Evolutionary conservation across 30 jellyfish, hydroid and myxozoan genomes (phyloP), one percentile per base, ranked within the genome.

Genomic region (Cassiopea xamachana): DNA sequence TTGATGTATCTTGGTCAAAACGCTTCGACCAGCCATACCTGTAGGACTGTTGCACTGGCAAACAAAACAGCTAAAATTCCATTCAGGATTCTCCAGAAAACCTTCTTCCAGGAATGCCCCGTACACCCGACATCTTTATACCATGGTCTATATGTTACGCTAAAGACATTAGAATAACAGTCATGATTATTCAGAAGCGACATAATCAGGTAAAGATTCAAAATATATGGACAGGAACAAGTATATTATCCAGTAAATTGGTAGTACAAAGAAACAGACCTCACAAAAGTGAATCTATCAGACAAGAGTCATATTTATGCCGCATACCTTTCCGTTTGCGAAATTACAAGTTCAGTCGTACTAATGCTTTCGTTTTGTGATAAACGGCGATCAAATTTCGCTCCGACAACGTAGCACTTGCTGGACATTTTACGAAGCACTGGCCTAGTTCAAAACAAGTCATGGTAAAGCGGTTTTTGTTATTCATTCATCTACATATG

Each of bases 21-120:
- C 39, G 64, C 64, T 3, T 55, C 64, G 64, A 6, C 7, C 12
- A 14, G 5, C 43, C 80, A 27, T 84, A 87, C 94, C 94, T 87
- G 94, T n/a, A 75, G 46, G 64, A 77, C 89, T 19, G 89, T 60
- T 5, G 94, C 94, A 15, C 60, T 72, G 44, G 84, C 94, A 68
- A 87, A 87, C 47, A 87, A 60, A 8, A 87, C 19, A 2, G 82
- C 87, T 80, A 87, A 49, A 7, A 87, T 12, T 12, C 87, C 87
- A 87, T 87, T 87, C 47, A 87, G 7, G 39, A 77, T 39, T 55
- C 89, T 62, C 94, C 94, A 87, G 1, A 68, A 45, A 7, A 62
- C 18, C 48, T n/a, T 70, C 49, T 87, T 87, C 89, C 94, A 87
- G 14, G 84, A 62, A 13, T 59, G 88, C 46, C 46, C 58, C 39